phyloP scores from a whole-genome alignment of 2,797 vertebrate genomes.

The Mormyrops attenuatus region DNA sequence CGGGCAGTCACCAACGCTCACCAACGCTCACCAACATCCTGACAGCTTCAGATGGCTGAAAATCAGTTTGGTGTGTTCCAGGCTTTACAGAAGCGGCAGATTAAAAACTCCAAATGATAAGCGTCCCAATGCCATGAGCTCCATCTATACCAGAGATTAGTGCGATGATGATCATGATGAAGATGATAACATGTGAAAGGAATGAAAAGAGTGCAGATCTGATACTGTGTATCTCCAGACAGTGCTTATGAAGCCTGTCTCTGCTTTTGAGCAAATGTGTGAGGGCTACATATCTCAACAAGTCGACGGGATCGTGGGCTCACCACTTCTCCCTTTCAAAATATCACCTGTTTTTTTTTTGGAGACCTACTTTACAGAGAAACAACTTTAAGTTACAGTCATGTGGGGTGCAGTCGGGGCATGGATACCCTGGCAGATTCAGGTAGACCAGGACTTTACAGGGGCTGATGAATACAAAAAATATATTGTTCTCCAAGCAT shows the following conservation, averaged over 20 bases:
- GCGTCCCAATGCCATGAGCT: not conserved
- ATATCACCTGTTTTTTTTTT: not conserved
- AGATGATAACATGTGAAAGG: slow-evolving; percentile 27
- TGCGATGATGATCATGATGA: not conserved
- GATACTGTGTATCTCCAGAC: slow-evolving; percentile 36
- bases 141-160: slow-evolving; percentile 9
- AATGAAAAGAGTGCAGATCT: slow-evolving; percentile 30
- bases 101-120: not conserved
- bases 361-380: not conserved
- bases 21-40: not conserved
- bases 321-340: not conserved
- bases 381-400: not conserved
- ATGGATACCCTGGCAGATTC: too few relatives aligned
- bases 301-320: not conserved
- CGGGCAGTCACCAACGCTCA: not conserved
- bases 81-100: not conserved
- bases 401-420: too few relatives aligned
- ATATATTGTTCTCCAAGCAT: not conserved
- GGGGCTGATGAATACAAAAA: not conserved
- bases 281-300: not conserved
- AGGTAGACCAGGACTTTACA: too few relatives aligned
- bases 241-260: not conserved
- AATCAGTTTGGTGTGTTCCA: not conserved
- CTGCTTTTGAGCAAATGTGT: slow-evolving; percentile 11
- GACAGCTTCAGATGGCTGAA: not conserved